Percentiles rank a stretch among this genome's conserved stretches.
Conservation (phyloP, 2,113 vertebrate species). For the Hippocampus abdominalis region DNA sequence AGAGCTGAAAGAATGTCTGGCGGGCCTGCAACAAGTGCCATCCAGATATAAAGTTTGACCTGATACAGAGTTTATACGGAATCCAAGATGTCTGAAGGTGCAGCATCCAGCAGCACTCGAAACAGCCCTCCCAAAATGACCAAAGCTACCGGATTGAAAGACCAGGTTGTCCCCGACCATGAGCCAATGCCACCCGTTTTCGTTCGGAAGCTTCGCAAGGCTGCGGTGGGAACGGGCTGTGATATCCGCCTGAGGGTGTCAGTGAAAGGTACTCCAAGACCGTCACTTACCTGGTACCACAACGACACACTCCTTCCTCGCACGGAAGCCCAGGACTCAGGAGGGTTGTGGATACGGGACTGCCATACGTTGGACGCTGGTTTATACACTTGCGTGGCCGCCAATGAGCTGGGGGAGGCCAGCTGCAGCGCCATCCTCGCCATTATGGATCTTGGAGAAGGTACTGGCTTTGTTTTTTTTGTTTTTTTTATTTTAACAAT, state of each 20-base stretch:
- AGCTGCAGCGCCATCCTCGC: constrained; percentile 81
- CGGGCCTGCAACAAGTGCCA: constrained; percentile 16
- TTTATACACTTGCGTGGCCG: constrained; percentile 84
- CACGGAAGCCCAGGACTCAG: constrained; percentile 72
- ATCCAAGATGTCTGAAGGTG: constrained; percentile 43
- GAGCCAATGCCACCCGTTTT: constrained; percentile 70
- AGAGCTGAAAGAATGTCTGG: constrained; percentile 21
- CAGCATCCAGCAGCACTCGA: constrained; percentile 53
- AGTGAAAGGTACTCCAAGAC: constrained; percentile 77
- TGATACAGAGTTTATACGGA: constrained; percentile 29
- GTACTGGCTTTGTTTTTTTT: constrained; percentile 31
- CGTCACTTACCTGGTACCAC: constrained; percentile 84
- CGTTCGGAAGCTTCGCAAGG: constrained; percentile 82
- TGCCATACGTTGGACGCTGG: constrained; percentile 80
- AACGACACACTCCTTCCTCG: constrained; percentile 72
- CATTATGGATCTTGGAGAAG: constrained; percentile 84
- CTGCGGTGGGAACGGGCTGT: constrained; percentile 80
- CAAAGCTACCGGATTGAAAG: constrained; percentile 63
- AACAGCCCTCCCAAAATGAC: constrained; percentile 74
- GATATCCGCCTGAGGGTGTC: constrained; percentile 85
- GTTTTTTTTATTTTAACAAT: background rate
- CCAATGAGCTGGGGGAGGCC: constrained; percentile 79
- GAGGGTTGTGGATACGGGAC: constrained; percentile 86
- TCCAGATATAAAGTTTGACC: constrained; percentile 60
- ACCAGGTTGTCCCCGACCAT: constrained; percentile 21